Evolutionary conservation across 2,888 invertebrate species (phyloP).

Genomic region (Poecilus cupreus): DNA sequence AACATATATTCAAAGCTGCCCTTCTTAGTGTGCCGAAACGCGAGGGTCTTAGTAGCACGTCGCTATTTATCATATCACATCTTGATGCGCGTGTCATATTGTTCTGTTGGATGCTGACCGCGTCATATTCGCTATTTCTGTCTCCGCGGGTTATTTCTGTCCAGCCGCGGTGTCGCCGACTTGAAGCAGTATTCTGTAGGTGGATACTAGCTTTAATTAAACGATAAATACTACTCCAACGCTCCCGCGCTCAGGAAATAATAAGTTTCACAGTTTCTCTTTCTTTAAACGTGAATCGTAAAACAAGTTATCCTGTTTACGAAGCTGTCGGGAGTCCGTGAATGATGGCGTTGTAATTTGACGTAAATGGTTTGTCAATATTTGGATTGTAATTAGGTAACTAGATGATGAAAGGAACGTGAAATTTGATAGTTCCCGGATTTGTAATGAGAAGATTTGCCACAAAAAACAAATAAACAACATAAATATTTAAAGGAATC

Average conservation of each 20-base stretch:
- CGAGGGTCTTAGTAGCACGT: too few species aligned
- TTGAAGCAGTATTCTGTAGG: not conserved
- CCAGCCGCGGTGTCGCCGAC: not conserved
- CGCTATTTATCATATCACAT: too few species aligned
- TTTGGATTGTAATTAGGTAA: too few species aligned
- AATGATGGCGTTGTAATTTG: too few species aligned
- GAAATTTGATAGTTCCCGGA: too few species aligned
- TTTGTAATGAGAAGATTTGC: too few species aligned
- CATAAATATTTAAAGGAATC: too few species aligned
- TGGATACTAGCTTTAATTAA: not conserved
- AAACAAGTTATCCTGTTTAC: not conserved
- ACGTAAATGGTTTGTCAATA: too few species aligned
- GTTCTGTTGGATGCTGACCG: not conserved
- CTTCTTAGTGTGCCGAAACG: too few species aligned
- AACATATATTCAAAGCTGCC: too few species aligned
- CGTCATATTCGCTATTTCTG: not conserved
- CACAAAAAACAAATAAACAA: too few species aligned
- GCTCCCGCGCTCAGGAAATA: not conserved
- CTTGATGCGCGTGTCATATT: not conserved
- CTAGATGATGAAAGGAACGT: too few species aligned
- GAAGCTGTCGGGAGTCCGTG: not conserved
- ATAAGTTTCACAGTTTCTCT: not conserved
- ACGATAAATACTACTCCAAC: not conserved
- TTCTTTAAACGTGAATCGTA: not conserved
- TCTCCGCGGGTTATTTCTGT: not conserved